A percentile compares a stretch with the other conserved stretches of the same genome.
Conservation (phyloP, 2,113 vertebrate genomes). For the Sigmodon hispidus region DNA sequence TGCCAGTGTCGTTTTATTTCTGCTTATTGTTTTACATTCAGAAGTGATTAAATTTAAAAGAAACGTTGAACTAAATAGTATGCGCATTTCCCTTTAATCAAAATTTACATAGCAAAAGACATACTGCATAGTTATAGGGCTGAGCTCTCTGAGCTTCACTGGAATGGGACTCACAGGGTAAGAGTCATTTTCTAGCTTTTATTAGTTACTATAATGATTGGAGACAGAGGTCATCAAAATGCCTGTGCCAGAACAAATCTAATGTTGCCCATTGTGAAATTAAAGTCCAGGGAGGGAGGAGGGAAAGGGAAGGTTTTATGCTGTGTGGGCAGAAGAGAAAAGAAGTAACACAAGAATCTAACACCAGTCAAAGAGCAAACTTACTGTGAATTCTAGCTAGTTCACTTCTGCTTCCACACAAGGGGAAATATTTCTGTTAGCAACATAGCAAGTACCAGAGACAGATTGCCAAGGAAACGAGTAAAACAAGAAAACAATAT, state of each 20-base stretch:
- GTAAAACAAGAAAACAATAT: not conserved
- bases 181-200: slow-evolving; percentile 71
- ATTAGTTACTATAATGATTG: slow-evolving; percentile 69
- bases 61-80: slow-evolving; percentile 60
- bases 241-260: slow-evolving; percentile 64
- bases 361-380: not conserved
- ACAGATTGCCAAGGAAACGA: not conserved
- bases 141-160: slow-evolving; percentile 7
- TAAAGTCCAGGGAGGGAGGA: not conserved
- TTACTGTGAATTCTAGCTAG: not conserved
- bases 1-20: slow-evolving; percentile 64
- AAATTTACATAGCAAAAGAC: slow-evolving; percentile 62
- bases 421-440: not conserved
- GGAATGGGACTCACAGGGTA: slow-evolving; percentile 23
- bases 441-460: not conserved
- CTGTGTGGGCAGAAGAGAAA: not conserved
- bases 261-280: slow-evolving; percentile 59
- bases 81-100: slow-evolving; percentile 67
- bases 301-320: not conserved
- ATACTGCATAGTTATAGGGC: slow-evolving; percentile 56
- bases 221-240: slow-evolving; percentile 74
- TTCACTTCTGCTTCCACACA: not conserved
- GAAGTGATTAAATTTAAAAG: slow-evolving; percentile 67
- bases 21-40: slow-evolving; percentile 65
- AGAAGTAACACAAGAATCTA: not conserved